Percentiles rank a stretch among this genome's conserved stretches.
phyloP scores from a whole-genome alignment of 1,140 invertebrate genomes.

The Drosophila oshimai region DNA sequence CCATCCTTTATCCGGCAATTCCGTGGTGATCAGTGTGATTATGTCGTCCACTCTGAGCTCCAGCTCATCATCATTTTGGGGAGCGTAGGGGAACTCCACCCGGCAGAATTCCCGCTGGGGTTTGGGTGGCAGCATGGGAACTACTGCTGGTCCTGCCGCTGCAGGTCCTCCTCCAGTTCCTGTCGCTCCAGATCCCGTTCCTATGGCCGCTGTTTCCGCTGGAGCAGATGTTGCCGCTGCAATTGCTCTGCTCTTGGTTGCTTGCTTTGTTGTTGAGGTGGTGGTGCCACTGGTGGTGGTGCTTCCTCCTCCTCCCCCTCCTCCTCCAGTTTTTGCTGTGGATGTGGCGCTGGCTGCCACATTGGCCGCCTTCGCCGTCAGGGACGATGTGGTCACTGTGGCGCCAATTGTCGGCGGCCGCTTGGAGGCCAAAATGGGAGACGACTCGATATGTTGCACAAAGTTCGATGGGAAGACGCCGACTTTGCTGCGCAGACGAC shows the following conservation, averaged over 20 bases:
- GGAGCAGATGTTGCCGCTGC: constrained; percentile 1
- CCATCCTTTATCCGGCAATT: constrained; percentile 97
- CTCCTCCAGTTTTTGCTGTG: background rate
- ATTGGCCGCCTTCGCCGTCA: constrained; percentile 45
- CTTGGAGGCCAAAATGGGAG: constrained; percentile 77
- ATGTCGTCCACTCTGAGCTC: constrained; percentile 94
- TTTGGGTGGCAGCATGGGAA: constrained; percentile 85
- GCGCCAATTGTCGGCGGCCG: constrained; percentile 74
- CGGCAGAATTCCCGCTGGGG: constrained; percentile 89
- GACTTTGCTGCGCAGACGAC: constrained; percentile 88
- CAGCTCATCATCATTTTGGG: constrained; percentile 97
- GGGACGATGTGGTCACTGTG: constrained; percentile 49
- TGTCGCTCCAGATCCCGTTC: background rate
- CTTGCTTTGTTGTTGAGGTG: constrained; percentile 48
- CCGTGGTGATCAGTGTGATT: constrained; percentile 92
- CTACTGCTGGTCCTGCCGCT: constrained; percentile 16
- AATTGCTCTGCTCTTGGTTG: constrained; percentile 52
- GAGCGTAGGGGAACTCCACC: constrained; percentile 94
- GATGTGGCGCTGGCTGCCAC: constrained; percentile 17
- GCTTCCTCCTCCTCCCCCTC: background rate
- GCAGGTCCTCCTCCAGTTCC: background rate
- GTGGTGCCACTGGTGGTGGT: constrained; percentile 6
- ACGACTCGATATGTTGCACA: constrained; percentile 87
- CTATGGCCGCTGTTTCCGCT: constrained; percentile 18
- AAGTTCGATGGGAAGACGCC: constrained; percentile 98